Base-by-base conservation (phyloP, 2,113 vertebrate genomes). In the Corythoichthys haematopterus region DNA sequence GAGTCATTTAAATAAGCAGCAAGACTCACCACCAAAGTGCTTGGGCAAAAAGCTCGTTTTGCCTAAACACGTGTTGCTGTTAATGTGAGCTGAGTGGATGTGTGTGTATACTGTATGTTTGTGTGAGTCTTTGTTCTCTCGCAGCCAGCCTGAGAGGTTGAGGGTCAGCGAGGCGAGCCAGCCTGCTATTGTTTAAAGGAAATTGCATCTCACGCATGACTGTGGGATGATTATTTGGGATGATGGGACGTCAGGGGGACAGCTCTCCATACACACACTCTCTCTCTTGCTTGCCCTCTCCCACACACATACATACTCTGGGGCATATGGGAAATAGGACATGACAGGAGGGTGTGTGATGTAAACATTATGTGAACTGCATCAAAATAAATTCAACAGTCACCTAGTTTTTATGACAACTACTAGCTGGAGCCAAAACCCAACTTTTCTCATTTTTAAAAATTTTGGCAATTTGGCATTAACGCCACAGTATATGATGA, bases 121-220 rank as follows among this genome's bases (percentile, higher is more conserved):
- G 6, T 68, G 63, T n/a, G 53, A 37, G 58, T 58, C 74, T 74
- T 67, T 71, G 65, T 77, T 78, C 53, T 64, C 47, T 48, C 1
- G 12, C 74, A 72, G 81, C 63, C 74, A 72, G 81, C 63, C 72
- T 70, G 73, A 78, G 78, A 87, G 79, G 81, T 80, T 69, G 68
- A 14, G 79, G 79, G 80, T 83, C 80, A 76, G 65, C 57, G 71
- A 80, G 71, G 78, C 56, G 57, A 78, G 79, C 69, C 47, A 63
- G 71, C 74, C 79, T 48, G 79, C 83, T 83, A 84, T 88, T 88
- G 87, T 88, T 82, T 81, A 82, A 82, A 68, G 70, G 74, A 85
- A 89, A 84, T 83, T 74, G 59, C 83, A 84, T 88, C 83, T 88
- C 88, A 88, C 81, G 79, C 81, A 83, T 85, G 87, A 81, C 71